Evolutionary conservation across 2,797 vertebrate genomes (phyloP), one percentile per base, ranked within the genome.

Genomic region (Sebastes taczanowskii): DNA sequence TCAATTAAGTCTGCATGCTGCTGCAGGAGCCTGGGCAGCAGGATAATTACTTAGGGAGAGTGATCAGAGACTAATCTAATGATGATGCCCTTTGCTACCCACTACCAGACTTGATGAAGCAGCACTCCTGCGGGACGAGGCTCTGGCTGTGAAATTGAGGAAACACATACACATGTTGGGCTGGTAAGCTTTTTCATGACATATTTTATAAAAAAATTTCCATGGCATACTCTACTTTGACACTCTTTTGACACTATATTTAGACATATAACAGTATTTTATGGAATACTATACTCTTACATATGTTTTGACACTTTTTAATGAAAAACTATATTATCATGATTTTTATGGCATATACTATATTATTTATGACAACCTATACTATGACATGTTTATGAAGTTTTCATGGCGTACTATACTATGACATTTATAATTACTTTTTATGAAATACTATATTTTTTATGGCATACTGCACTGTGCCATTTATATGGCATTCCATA

Each of bases 41-140:
- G 86, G 91, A 92, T 94, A 94, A 94, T 94, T 90, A 94, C 90
- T 92, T 68, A 82, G 83, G 87, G 87, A 88, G 89, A 88, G 89
- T 87, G 91, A 92, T 94, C 93, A 91, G 86, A 88, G 85, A 87
- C 91, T 93, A 91, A 91, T 90, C 88, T 93, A 91, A 92, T 93
- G 91, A 90, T 85, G 87, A 92, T 92, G 91, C 91, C 93, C 92
- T 94, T 93, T 92, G 88, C 87, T 89, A 70, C 90, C 84, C 81
- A 88, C 86, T 74, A 86, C 76, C 77, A 91, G 89, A 92, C 81
- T 79, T 93, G 89, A 94, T 93, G 91, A 94, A 91, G 88, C 87
- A 87, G 88, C 67, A 77, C 83, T 93, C 89, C 91, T 86, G 82
- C 1, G 75, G 86, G 91, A 89, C 73, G n/a, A 60, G 62, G 77